Evolutionary conservation across 64 coral and sea anemone species (phyloP).

Genomic region (Montipora efflorescens): DNA sequence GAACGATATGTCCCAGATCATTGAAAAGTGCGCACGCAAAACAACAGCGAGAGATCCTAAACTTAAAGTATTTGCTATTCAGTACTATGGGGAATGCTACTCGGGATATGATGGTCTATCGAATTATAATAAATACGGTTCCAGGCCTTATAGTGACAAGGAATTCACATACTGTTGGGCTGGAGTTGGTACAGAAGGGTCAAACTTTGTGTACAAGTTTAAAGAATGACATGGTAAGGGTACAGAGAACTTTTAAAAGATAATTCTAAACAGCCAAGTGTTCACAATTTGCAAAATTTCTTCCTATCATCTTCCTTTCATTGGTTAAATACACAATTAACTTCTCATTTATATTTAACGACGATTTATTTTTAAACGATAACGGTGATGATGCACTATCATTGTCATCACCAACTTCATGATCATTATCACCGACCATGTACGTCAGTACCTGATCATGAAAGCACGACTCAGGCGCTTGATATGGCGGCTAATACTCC

Average conservation of each 20-base stretch:
- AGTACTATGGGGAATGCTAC: conserved; percentile 35
- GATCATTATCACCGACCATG: too few relatives aligned
- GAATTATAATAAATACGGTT: background rate
- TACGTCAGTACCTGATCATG: too few relatives aligned
- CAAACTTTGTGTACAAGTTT: conserved; percentile 50
- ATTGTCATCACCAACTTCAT: too few relatives aligned
- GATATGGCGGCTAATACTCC: too few relatives aligned
- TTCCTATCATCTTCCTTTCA: too few relatives aligned
- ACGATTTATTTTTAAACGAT: too few relatives aligned
- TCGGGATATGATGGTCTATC: conserved; percentile 7
- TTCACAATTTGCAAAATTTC: too few relatives aligned
- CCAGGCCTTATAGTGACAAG: background rate
- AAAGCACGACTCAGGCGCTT: too few relatives aligned
- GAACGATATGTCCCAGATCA: conserved; percentile 9
- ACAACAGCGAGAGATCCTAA: background rate
- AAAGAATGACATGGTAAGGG: background rate
- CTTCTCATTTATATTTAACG: too few relatives aligned
- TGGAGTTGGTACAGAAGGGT: background rate
- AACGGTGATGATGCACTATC: too few relatives aligned
- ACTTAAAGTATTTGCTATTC: background rate
- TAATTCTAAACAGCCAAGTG: background rate
- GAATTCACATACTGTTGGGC: background rate
- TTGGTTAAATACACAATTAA: too few relatives aligned
- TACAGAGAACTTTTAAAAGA: background rate
- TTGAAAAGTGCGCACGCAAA: background rate